These are phyloP conservation scores for Strigamia transsilvanica DNA, from an alignment of 2,888 invertebrate genomes.

Conservation along the genomic window DNA sequence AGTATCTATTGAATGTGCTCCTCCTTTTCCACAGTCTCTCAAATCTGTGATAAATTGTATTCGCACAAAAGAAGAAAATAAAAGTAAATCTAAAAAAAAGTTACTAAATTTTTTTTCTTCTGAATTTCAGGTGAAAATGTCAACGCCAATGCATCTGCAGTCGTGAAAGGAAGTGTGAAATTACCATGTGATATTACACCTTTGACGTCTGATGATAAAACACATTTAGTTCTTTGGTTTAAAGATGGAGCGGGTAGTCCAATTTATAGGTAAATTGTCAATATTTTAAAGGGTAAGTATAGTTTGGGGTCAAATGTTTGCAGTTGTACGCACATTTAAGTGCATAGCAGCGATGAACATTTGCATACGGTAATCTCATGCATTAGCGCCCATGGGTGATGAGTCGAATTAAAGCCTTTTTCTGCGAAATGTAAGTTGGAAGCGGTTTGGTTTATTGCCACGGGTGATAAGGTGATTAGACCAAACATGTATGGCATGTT, in stretches of 20 bases:
- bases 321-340: too few relatives aligned
- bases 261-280: slow-evolving; percentile 17
- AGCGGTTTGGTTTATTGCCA: too few relatives aligned
- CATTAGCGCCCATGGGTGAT: too few relatives aligned
- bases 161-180: slow-evolving; percentile 46
- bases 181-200: slow-evolving; percentile 51
- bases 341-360: too few relatives aligned
- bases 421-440: neutral
- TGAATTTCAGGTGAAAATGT: slow-evolving; percentile 50
- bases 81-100: neutral
- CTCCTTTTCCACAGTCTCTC: neutral
- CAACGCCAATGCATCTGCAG: slow-evolving; percentile 51
- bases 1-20: slow-evolving; percentile 13
- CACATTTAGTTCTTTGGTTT: slow-evolving; percentile 44
- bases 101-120: neutral
- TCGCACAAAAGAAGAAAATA: neutral
- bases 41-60: slow-evolving; percentile 21
- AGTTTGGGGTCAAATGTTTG: too few relatives aligned
- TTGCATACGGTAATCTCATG: too few relatives aligned
- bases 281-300: too few relatives aligned
- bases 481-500: too few relatives aligned
- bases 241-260: slow-evolving; percentile 32
- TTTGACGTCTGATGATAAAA: slow-evolving; percentile 33
- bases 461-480: too few relatives aligned
- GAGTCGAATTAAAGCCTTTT: neutral